A percentile compares a stretch with the other conserved stretches of the same genome.
These are phyloP conservation scores for Cryptotermes secundus DNA, from an alignment of 1,140 invertebrate species.

Conservation along the genomic window DNA sequence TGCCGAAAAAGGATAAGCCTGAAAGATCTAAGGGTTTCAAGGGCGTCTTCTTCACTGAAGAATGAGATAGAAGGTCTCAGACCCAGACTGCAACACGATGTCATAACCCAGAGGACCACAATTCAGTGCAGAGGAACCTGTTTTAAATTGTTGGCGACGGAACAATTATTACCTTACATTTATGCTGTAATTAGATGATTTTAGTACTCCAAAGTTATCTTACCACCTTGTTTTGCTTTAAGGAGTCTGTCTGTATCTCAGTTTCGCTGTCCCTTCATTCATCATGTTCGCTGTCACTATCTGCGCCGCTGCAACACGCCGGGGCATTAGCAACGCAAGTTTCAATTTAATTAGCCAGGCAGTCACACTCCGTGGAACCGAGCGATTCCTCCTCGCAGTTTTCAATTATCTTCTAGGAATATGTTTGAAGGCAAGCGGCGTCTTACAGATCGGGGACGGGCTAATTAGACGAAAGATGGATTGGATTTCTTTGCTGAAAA, in stretches of 20 bases:
- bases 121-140: no score
- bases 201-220: not conserved
- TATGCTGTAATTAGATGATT: no score
- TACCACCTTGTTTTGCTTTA: not conserved
- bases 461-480: constrained; percentile 9
- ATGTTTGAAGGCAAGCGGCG: not conserved
- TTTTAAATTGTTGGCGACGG: no score
- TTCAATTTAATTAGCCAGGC: constrained; percentile 5
- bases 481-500: not conserved
- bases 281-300: constrained; percentile 1
- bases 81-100: no score
- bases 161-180: no score
- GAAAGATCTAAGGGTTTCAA: no score
- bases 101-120: no score
- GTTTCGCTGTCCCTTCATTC: not conserved
- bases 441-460: not conserved
- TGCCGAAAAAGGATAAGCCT: no score
- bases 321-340: not conserved
- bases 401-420: not conserved
- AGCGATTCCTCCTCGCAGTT: not conserved
- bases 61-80: no score
- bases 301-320: not conserved
- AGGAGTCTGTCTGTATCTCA: not conserved
- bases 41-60: no score
- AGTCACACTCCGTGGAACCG: not conserved